Base-by-base conservation (phyloP, 2,888 invertebrate genomes). In the Poecilobothrus nobilitatus region DNA sequence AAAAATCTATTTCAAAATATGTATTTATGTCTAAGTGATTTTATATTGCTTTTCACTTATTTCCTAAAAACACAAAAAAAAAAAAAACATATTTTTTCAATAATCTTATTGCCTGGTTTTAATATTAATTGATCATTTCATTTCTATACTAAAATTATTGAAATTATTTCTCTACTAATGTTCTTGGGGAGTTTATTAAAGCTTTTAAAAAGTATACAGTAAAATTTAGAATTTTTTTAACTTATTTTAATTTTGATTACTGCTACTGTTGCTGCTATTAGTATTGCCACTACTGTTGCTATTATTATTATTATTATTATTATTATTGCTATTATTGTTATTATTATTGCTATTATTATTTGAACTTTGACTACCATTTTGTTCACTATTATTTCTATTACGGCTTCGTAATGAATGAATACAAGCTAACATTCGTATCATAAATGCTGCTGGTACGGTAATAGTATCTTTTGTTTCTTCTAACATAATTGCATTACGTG, bases 391-490 rank as follows among this genome's bases (percentile, higher is more conserved):
- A 12, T 70, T 71, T 63, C 77, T 72, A 65, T 76, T 76, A 74
- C 88, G 84, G 75, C 87, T 86, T 73, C 88, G 86, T 66, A 79
- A 70, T 12, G 78, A 76, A 80, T 88, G 89, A 72, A 89, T 82
- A 76, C 88, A 88, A 63, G 88, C 87, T 77, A 89, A 78, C 87
- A 89, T 88, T 75, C 89, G 83, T 73, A 94, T 89, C 91, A 94
- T 92, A 79, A 93, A 92, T 67, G 91, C 88, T 21, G 93, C 92
- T 44, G 94, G 93, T 68, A 94, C 92, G 34, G 93, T 93, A 71
- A 94, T 91, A 1, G 93, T 94, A 77, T 93, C 92, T 79, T 89
- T 86, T 21, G 93, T 92, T 82, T 93, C 92, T 81, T 92, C 91
- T 75, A 93, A 81, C 92, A 94, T 92, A 64, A 91, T 85, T 72